Evolutionary conservation across 2,888 invertebrate genomes (phyloP).

Genomic region (Hirudinaria manillensis): DNA sequence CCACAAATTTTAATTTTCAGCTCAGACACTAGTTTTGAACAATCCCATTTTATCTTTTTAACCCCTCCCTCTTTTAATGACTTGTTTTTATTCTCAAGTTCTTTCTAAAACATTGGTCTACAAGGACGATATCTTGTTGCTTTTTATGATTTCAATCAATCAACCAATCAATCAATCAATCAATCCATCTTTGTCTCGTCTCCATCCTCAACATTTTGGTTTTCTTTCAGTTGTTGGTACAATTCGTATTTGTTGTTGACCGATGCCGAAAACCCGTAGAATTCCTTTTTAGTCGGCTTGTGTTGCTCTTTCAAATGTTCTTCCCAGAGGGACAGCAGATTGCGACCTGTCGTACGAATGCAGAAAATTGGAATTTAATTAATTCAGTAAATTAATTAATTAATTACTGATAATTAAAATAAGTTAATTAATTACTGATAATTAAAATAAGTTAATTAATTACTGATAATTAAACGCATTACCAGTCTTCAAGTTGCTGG

Average conservation of each 20-base stretch:
- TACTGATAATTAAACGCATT: neutral
- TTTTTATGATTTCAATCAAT: too few species aligned
- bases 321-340: neutral
- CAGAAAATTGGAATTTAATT: neutral
- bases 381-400: neutral
- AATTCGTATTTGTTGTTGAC: slow-evolving; percentile 44
- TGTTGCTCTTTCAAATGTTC: neutral
- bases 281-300: slow-evolving; percentile 56
- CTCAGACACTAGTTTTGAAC: too few species aligned
- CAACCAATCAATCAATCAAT: too few species aligned
- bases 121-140: too few species aligned
- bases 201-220: neutral
- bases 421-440: neutral
- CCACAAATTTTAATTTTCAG: too few species aligned
- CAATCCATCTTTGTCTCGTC: neutral
- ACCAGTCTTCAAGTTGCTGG: neutral
- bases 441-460: neutral
- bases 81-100: too few species aligned
- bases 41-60: too few species aligned
- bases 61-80: too few species aligned
- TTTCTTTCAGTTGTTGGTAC: slow-evolving; percentile 45
- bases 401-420: neutral
- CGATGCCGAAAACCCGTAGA: slow-evolving; percentile 58
- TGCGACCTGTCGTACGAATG: neutral
- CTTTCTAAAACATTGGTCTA: too few species aligned